Base-by-base conservation (phyloP, 2,113 vertebrate species). In the Mystacornis crossleyi region DNA sequence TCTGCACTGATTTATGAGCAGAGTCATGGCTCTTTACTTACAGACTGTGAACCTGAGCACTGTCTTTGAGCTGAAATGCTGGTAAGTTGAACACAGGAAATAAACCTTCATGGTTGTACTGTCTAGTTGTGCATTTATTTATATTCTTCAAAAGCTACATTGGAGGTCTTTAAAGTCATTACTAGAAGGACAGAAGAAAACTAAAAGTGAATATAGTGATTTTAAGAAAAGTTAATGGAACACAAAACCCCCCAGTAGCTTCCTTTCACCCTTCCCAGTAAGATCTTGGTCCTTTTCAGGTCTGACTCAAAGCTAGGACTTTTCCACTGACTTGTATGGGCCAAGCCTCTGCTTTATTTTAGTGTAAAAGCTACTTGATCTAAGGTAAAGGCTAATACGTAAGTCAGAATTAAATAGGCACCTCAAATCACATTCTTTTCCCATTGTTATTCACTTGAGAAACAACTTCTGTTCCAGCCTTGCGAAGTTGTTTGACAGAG, bases 361-460 rank as follows among this genome's bases (percentile, higher is more conserved):
- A 31, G 20, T 54, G 12, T 11, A 65, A 73, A 85, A 89, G 8
- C 15, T 51, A 34, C 34, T 74, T 57, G 43, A 73, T 84, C 40
- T 79, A 74, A 95, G 73, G 38, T 16, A 78, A 82, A 82, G 45
- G 14, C 29, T 26, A 82, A 62, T 15, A 65, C 3, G 2, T 71
- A 78, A 58, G 57, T 74, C 31, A 81, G 72, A 91, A 80, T 88
- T 86, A 86, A 73, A 92, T 1, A 71, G 15, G 42, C 21, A 64
- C 24, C 45, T 86, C 50, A 77, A 55, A 91, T 70, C 21, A 62
- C 34, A 62, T 82, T 88, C 4, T 90, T 88, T 88, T 83, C 79
- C 83, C 79, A 86, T 96, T 93, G 73, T 74, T 91, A 95, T 96
- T 95, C 90, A 70, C 64, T 90, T 86, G 71, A 94, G 71, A 34